phyloP scores from a whole-genome alignment of 2,797 vertebrate species.

The Peromyscus aztecus region DNA sequence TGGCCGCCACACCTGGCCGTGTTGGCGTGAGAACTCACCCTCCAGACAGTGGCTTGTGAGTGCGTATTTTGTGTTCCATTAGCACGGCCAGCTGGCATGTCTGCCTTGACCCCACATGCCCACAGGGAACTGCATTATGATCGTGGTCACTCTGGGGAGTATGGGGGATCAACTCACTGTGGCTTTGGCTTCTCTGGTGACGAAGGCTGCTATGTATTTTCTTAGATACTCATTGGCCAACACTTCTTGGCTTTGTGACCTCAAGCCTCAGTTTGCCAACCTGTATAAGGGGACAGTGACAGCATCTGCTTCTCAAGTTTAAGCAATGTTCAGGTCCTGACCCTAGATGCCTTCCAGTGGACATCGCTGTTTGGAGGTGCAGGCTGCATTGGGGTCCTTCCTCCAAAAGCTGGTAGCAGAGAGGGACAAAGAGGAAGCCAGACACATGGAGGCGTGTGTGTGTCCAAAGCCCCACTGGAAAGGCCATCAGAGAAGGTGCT shows the following conservation, averaged over 20 bases:
- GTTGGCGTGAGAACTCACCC: background rate
- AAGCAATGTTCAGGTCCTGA: background rate
- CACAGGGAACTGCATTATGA: too few species aligned
- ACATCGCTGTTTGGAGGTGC: background rate
- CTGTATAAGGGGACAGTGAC: background rate
- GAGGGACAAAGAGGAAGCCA: background rate
- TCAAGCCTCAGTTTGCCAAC: background rate
- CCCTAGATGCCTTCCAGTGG: background rate
- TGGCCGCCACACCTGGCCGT: background rate
- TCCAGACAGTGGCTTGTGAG: rapidly evolving
- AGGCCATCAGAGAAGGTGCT: background rate
- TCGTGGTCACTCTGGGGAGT: rapidly evolving
- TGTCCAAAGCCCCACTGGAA: background rate
- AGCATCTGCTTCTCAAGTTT: background rate
- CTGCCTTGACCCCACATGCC: rapidly evolving
- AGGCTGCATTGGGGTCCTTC: background rate
- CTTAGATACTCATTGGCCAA: background rate
- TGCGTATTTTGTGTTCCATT: rapidly evolving
- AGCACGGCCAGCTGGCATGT: rapidly evolving
- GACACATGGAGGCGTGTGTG: background rate
- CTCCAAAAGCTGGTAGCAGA: background rate
- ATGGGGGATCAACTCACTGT: background rate
- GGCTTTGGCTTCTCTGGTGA: background rate
- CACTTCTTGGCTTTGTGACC: background rate
- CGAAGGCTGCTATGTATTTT: background rate